A percentile compares a stretch with the other conserved stretches of the same genome.
These are phyloP conservation scores for Lerema accius DNA, from an alignment of 1,140 invertebrate genomes.

Conservation along the genomic window DNA sequence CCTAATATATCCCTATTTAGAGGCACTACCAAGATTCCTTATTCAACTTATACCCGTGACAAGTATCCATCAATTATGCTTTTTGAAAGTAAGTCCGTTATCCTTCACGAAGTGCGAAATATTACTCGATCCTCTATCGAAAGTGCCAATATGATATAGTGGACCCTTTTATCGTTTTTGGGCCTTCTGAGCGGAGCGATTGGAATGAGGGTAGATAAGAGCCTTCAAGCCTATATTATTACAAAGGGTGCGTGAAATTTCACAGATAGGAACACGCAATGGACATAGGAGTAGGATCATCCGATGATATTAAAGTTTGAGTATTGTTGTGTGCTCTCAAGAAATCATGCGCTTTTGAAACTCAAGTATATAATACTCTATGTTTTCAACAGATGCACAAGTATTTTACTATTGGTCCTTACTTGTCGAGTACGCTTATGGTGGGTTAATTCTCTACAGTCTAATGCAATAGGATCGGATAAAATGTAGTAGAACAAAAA, in stretches of 20 bases:
- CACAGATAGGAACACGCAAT: conserved; percentile 62
- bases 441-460: too few relatives aligned
- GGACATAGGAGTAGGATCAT: conserved; percentile 58
- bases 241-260: conserved; percentile 76
- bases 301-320: conserved; percentile 59
- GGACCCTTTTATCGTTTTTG: conserved; percentile 67
- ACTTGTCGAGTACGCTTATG: neutral
- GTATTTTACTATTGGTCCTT: conserved; percentile 12
- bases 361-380: conserved; percentile 1
- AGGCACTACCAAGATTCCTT: conserved; percentile 15
- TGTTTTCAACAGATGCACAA: conserved; percentile 29
- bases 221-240: conserved; percentile 61
- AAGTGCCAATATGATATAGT: conserved; percentile 78
- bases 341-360: conserved; percentile 18
- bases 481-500: conserved; percentile 1
- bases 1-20: conserved; percentile 2
- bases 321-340: conserved; percentile 44
- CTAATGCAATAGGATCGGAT: neutral
- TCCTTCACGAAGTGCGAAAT: conserved; percentile 67
- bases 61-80: conserved; percentile 44
- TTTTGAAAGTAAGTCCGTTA: conserved; percentile 46
- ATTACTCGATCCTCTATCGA: conserved; percentile 60
- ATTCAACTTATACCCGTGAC: conserved; percentile 27
- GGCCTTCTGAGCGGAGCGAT: conserved; percentile 52
- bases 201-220: conserved; percentile 72